A percentile compares a stretch with the other conserved stretches of the same genome.
phyloP scores from a whole-genome alignment of 2,888 invertebrate species.

The Rhingia rostrata region DNA sequence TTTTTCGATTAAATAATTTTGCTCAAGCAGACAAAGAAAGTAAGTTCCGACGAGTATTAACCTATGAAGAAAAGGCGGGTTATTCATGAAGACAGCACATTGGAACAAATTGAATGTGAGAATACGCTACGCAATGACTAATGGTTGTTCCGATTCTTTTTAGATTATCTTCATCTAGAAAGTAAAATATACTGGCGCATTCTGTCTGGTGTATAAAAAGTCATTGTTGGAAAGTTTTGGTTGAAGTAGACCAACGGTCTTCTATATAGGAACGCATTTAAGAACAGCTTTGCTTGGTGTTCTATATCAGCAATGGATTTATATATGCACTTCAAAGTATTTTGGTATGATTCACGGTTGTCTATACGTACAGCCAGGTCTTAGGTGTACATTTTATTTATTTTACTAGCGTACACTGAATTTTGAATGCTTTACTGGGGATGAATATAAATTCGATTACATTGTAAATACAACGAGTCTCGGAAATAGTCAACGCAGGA shows the following conservation, averaged over 20 bases:
- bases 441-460: no score
- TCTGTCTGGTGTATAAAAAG: constrained; percentile 16
- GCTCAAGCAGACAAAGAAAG: neutral
- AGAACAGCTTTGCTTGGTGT: neutral
- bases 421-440: no score
- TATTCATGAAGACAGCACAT: neutral
- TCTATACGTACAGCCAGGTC: no score
- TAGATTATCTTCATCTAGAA: constrained; percentile 61
- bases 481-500: no score
- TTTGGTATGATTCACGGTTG: no score
- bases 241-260: neutral
- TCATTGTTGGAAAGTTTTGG: constrained; percentile 30
- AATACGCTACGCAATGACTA: constrained; percentile 16
- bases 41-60: no score
- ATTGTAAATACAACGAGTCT: no score
- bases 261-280: neutral
- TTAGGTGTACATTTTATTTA: no score
- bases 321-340: no score
- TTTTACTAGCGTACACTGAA: no score
- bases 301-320: no score
- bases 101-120: constrained; percentile 34
- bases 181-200: constrained; percentile 47
- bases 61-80: neutral
- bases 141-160: constrained; percentile 42
- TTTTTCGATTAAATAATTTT: constrained; percentile 57